Base-by-base conservation (phyloP, 2,888 invertebrate species). In the Eilema caniola region DNA sequence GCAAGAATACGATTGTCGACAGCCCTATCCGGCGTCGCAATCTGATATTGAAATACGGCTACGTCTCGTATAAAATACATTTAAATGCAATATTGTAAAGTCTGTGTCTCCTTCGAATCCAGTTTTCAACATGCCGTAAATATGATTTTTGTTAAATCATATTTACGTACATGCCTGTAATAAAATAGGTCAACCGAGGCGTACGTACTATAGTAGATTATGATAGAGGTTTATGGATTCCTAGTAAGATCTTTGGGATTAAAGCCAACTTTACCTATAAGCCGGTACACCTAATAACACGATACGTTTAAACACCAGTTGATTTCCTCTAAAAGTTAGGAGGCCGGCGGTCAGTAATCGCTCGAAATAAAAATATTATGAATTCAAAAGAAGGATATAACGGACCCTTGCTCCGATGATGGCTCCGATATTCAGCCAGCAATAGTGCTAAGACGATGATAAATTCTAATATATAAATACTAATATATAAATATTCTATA, bases 31-130 rank as follows among this genome's bases (percentile, higher is more conserved):
- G 67, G 71, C 31, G 60, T 74, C 70, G 73, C 79, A 71, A 78
- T 83, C 77, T 75, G 79, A 75, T 81, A 83, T 74, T 79, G 73
- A 81, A 83, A 81, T 79, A 75, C 69, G 72, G 72, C 75, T 69
- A n/a, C 65, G 67, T 28, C 72, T 70, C 20, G 60, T 62, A 69
- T 75, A 79, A 78, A 76, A 78, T 75, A 73, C 81, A 83, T 78
- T 75, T 74, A 74, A 81, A 81, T 78, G 79, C 71, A 75, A 73
- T 78, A 59, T 73, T 72, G 62, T 73, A 68, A 71, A 66, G 68
- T 33, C 62, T 57, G 66, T 68, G 70, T 53, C 65, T 64, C 68
- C 56, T 56, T 41, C 64, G 47, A 57, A 31, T 56, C n/a, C n/a
- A n/a, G n/a, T n/a, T n/a, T n/a, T n/a, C n/a, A n/a, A n/a, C n/a